These are phyloP conservation scores for Caenorhabditis angaria DNA, from an alignment of 2,888 invertebrate species.

Conservation along the genomic window DNA sequence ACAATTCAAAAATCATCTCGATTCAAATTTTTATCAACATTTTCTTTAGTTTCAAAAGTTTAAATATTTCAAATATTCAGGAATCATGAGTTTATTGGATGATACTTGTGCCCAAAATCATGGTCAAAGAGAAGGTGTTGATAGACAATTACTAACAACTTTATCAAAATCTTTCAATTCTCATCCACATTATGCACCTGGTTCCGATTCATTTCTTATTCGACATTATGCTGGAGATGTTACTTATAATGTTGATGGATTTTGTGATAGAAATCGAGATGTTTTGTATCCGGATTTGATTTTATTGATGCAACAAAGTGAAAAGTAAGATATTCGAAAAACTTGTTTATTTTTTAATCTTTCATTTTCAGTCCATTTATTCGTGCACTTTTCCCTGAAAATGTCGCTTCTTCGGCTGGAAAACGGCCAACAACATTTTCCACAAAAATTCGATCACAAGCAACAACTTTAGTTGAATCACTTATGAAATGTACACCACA, in stretches of 20 bases:
- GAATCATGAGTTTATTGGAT: constrained; percentile 78
- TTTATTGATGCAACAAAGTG: constrained; percentile 79
- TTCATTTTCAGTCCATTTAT: constrained; percentile 76
- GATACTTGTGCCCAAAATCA: constrained; percentile 81
- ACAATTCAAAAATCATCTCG: too few relatives aligned
- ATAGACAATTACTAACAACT: constrained; percentile 71
- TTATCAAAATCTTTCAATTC: constrained; percentile 67
- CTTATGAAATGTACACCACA: constrained; percentile 80
- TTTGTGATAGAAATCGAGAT: constrained; percentile 80
- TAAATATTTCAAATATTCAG: constrained; percentile 30
- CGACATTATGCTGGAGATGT: constrained; percentile 81
- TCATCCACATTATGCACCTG: constrained; percentile 78
- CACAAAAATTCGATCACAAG: constrained; percentile 79
- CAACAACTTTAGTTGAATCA: constrained; percentile 79
- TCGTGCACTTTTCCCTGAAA: constrained; percentile 77
- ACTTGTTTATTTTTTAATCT: not conserved
- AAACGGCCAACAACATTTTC: constrained; percentile 79
- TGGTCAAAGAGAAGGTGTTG: constrained; percentile 79
- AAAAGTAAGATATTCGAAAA: constrained; percentile 75
- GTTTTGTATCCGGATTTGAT: constrained; percentile 79
- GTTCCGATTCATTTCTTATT: constrained; percentile 77
- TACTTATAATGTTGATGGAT: constrained; percentile 78
- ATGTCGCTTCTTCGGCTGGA: constrained; percentile 73
- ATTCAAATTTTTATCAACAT: too few relatives aligned
- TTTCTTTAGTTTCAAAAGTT: not conserved